Evolutionary conservation across 2,113 vertebrate species (phyloP), one percentile per base, ranked within the genome.

Genomic region (Colossoma macropomum): DNA sequence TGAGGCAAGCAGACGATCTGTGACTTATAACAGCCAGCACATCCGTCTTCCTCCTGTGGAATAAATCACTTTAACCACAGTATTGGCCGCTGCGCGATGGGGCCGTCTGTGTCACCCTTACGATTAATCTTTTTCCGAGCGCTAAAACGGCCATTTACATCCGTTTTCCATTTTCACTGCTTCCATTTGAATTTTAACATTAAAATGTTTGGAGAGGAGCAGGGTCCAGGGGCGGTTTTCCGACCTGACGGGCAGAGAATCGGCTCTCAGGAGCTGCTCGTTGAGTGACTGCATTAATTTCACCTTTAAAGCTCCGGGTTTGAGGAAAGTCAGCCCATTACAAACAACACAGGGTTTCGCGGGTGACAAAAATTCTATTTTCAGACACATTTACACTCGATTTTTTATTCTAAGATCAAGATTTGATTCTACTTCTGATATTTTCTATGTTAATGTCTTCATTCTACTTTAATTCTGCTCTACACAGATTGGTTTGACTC

Each of bases 41-140:
- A 28, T 15, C 5, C 23, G 32, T 73, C 25, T 17, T 27, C 45
- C 28, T 79, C 23, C 59, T 54, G 1, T 10, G 80, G 23, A 82
- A 65, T 82, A 54, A 78, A 77, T 76, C 80, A 41, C 71, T 75
- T 74, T 81, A 81, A 48, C 60, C 30, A 63, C 48, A 75, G 80
- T 27, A 48, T 12, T 1, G 45, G 27, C 34, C 48, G 54, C 27
- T 30, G 70, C 45, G 27, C 54, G 41, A 63, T 50, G 56, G 79
- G 11, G 41, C 72, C 27, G 69, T 59, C 63, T 75, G 65, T n/a
- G 50, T 81, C 59, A 23, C 63, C 21, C 30, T 30, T 8, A 41
- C 28, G 13, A 23, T 52, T 62, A 32, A 23, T 76, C 56, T 10
- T 38, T 56, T 41, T 41, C 56, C 21, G 59, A 45, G 41, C 69